Evolutionary conservation across 2,888 invertebrate species (phyloP), one percentile per base, ranked within the genome.

Genomic region (Bruchidius siliquastri): DNA sequence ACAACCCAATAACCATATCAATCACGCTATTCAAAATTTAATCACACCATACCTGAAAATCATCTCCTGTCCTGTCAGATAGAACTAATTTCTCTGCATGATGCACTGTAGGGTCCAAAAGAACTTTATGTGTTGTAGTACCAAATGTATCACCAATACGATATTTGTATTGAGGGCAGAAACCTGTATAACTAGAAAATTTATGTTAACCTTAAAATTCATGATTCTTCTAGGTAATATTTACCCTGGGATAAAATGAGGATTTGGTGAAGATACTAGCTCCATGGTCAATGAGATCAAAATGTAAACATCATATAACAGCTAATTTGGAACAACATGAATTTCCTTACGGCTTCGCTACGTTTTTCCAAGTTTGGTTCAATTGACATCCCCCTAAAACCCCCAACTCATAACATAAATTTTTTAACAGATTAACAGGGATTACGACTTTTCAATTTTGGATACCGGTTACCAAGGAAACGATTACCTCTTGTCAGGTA

Each of bases 231-330:
- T 20, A 22, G 13, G 67, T 49, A 69, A 88, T 32, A 22, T 87
- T n/a, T 87, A 93, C 93, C 93, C 93, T 71, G 93, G 93, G 76
- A 93, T 90, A 76, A 91, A 91, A 86, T 93, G 93, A 0, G 93
- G 93, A 81, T 93, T 90, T 49, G 92, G 91, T 32, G 92, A 92
- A 6, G 86, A 85, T 80, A 91, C 88, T 80, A 90, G 86, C 82
- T 90, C 90, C 85, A 90, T 83, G 49, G 49, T 49, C 49, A 49
- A n/a, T n/a, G n/a, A n/a, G 26, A 26, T 26, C 26, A 4, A n/a
- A n/a, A n/a, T n/a, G n/a, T 26, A 4, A 26, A 26, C 26, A 26
- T 26, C 8, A 26, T 26, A 4, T 26, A 26, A 26, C 49, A 49
- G 18, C 49, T 49, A 49, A 49, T 49, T 49, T 49, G 3, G 49